These are phyloP conservation scores for Micromesistius poutassou DNA, from an alignment of 2,797 vertebrate genomes.

Conservation along the genomic window DNA sequence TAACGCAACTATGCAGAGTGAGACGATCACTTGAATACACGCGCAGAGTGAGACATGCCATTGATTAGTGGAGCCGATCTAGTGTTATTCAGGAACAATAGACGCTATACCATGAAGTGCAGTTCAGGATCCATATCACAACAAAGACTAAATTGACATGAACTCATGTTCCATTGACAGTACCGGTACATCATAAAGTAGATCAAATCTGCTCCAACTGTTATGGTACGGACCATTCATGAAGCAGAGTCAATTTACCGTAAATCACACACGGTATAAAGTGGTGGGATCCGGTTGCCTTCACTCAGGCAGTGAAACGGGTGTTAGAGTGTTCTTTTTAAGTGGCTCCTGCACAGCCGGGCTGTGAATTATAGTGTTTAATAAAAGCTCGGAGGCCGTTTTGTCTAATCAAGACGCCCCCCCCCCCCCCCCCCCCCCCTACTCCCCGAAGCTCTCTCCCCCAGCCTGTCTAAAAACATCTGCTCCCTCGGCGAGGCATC, in stretches of 20 bases:
- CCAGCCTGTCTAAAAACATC: conserved; percentile 43
- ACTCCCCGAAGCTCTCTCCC: conserved; percentile 28
- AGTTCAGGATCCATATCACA: background rate
- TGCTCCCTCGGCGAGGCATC: conserved; percentile 10
- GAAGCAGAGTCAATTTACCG: background rate
- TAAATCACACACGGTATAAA: background rate
- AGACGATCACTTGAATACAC: background rate
- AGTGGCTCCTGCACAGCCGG: conserved; percentile 47
- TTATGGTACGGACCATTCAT: background rate
- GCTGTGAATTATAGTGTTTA: conserved; percentile 60
- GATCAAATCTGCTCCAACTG: background rate
- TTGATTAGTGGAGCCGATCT: background rate
- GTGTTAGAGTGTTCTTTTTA: conserved; percentile 11
- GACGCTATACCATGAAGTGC: background rate
- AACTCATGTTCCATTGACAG: background rate
- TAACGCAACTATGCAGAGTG: background rate
- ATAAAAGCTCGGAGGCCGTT: conserved; percentile 58
- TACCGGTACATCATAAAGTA: background rate
- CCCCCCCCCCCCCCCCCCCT: no score
- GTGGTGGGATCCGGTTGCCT: background rate
- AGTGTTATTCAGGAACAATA: background rate
- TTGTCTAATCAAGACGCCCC: conserved; percentile 56
- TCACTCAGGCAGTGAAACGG: background rate
- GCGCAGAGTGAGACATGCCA: background rate
- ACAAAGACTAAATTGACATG: background rate